These are phyloP conservation scores for Machaerirhynchus nigripectus DNA, from an alignment of 2,113 vertebrate species.

Conservation along the genomic window DNA sequence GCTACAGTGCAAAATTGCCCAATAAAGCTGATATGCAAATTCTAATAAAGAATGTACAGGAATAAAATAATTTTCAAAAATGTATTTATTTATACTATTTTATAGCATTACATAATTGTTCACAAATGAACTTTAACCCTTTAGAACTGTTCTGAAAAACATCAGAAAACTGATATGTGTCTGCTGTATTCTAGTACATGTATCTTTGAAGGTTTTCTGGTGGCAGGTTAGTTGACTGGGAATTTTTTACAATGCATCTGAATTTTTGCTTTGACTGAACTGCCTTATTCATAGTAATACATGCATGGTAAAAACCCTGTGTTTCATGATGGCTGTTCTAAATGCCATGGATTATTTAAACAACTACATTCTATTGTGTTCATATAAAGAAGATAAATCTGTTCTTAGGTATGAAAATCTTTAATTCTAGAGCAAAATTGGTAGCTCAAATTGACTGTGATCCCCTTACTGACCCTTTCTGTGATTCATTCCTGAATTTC, in stretches of 20 bases:
- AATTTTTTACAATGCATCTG: not conserved
- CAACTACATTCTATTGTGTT: not conserved
- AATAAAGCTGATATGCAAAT: not conserved
- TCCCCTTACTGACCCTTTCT: not conserved
- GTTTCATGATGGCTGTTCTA: not conserved
- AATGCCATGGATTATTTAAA: not conserved
- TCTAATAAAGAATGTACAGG: not conserved
- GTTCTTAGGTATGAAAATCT: not conserved
- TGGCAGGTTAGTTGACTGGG: not conserved
- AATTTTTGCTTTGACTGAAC: not conserved
- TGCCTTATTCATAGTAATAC: not conserved
- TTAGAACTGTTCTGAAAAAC: not conserved
- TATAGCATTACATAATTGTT: not conserved
- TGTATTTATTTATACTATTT: not conserved
- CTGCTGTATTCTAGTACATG: not conserved
- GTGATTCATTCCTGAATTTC: not conserved
- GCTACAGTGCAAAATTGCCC: not conserved
- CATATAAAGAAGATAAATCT: not conserved
- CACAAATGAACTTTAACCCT: not conserved
- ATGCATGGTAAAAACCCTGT: not conserved
- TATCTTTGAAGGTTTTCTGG: not conserved
- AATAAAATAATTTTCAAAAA: rapidly evolving
- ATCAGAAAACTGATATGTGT: not conserved
- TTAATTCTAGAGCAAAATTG: not conserved
- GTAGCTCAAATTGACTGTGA: not conserved